Evolutionary conservation across 2,113 vertebrate genomes (phyloP).

Genomic region (Cochlearius cochlearius): DNA sequence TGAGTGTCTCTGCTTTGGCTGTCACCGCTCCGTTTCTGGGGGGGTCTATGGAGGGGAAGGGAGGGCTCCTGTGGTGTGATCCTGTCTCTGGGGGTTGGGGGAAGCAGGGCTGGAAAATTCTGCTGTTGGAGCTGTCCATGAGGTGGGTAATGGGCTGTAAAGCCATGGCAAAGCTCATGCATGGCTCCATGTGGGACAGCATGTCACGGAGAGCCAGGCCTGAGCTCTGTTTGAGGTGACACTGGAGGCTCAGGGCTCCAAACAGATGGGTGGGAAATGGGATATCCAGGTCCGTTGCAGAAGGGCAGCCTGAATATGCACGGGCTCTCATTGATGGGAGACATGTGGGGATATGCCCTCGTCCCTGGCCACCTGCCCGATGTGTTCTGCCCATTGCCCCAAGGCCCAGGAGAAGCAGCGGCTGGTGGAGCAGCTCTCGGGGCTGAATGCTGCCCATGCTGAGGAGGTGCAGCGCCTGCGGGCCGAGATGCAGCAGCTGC

Average conservation of each 20-base stretch:
- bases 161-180: fast-evolving
- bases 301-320: background rate
- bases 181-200: fast-evolving
- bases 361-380: background rate
- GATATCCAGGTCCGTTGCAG: fast-evolving
- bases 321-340: background rate
- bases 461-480: constrained; percentile 68
- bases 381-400: fast-evolving
- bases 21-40: background rate
- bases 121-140: too few relatives aligned
- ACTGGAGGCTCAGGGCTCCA: background rate
- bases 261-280: background rate
- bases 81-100: background rate
- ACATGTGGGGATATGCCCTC: fast-evolving
- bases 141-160: background rate
- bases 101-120: background rate
- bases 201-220: background rate
- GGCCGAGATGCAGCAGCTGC: background rate
- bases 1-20: background rate
- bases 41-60: background rate
- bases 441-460: constrained; percentile 30
- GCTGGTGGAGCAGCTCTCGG: constrained; percentile 65
- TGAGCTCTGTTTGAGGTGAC: background rate
- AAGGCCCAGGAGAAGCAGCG: constrained; percentile 69
- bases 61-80: background rate